Evolutionary conservation across 1,140 invertebrate genomes (phyloP), one percentile per base, ranked within the genome.

Genomic region (Zaprionus africanus): DNA sequence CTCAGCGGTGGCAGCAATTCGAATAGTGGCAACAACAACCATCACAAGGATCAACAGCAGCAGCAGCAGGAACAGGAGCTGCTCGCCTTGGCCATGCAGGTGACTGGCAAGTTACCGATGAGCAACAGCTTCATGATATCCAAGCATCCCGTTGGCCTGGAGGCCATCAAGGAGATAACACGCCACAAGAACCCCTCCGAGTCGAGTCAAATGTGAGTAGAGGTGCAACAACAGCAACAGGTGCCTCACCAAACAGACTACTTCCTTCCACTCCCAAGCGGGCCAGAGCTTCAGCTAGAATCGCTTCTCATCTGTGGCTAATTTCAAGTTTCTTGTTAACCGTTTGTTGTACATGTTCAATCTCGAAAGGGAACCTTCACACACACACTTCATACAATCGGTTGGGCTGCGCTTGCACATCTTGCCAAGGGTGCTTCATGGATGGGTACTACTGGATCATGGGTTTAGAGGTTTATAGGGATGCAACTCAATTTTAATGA

Each of bases 161-260:
- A 93, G 68, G 92, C 92, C 66, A 93, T 93, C 41, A 93, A 92
- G 70, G 92, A 93, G 71, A 93, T 93, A 58, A 92, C 92, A 68
- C 91, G 92, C 59, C 91, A 93, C 68, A 93, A 92, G 69, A 92
- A 93, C 66, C 86, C 87, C 26, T 91, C 91, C 68, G 92, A 91
- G 66, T 92, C 91, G 26, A 93, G 90, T 69, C 92, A 93, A 91
- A 93, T 93, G 92, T 93, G 82, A 84, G 81, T 90, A 83, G 22
- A 19, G 26, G 4, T 34, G 41, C 58, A 31, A 51, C 41, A n/a
- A 17, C 28, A 28, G 6, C 28, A 34, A 34, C 9, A 34, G n/a
- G 43, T 15, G 1, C 28, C 24, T 26, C 41, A 22, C 34, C 12
- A 1, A 36, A n/a, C 28, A n/a, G 2, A 17, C 17, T 7, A 4